Percentiles rank a stretch among this genome's conserved stretches.
phyloP scores from a whole-genome alignment of 1,140 invertebrate species.

The Plodia interpunctella region DNA sequence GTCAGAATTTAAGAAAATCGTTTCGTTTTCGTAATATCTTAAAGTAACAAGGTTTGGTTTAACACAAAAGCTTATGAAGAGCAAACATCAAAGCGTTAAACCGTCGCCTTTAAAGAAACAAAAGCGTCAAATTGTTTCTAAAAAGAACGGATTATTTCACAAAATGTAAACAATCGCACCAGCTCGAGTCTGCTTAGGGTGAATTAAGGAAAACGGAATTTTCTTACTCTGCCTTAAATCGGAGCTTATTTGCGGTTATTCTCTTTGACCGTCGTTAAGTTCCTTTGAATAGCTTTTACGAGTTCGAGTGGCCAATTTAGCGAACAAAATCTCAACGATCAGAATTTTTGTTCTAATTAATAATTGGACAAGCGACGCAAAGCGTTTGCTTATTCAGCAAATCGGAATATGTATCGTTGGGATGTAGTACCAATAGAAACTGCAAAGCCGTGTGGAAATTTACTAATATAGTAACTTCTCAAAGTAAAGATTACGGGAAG shows the following conservation, averaged over 20 bases:
- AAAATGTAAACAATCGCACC: constrained; percentile 58
- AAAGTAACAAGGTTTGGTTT: constrained; percentile 14
- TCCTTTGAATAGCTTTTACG: constrained; percentile 72
- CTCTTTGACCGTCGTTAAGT: constrained; percentile 76
- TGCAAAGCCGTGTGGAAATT: constrained; percentile 10
- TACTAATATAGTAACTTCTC: not conserved
- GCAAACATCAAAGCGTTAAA: constrained; percentile 12
- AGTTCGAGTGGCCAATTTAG: constrained; percentile 75
- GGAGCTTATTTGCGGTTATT: constrained; percentile 76
- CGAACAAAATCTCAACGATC: constrained; percentile 72
- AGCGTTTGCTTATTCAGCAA: constrained; percentile 58
- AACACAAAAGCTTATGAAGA: constrained; percentile 9
- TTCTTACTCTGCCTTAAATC: constrained; percentile 62
- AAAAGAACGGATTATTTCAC: constrained; percentile 51
- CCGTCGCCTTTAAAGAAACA: constrained; percentile 18
- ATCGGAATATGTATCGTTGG: constrained; percentile 46
- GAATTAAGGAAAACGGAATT: constrained; percentile 72
- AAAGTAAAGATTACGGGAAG: not conserved
- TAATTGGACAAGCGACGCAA: constrained; percentile 50
- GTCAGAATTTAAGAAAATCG: constrained; percentile 10
- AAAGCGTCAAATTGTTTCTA: constrained; percentile 17
- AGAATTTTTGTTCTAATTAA: constrained; percentile 75
- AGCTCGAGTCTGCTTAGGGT: constrained; percentile 62
- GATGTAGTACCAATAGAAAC: constrained; percentile 38
- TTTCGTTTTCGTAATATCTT: constrained; percentile 13